A percentile compares a stretch with the other conserved stretches of the same genome.
phyloP scores from a whole-genome alignment of 2,797 vertebrate species.

The Oophaga sylvatica region DNA sequence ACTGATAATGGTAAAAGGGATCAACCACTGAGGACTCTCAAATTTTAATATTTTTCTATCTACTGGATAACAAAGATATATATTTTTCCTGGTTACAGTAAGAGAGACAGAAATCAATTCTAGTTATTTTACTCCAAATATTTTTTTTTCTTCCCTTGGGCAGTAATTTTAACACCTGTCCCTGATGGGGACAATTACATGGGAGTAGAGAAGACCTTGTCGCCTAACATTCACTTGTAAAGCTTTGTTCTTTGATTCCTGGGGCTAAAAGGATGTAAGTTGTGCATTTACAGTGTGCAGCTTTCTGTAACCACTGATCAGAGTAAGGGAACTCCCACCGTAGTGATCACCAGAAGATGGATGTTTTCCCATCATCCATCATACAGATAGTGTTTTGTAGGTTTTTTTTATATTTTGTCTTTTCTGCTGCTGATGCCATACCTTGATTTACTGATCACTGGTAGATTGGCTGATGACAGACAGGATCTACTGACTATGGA shows the following conservation, averaged over 20 bases:
- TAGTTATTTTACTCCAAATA: neutral
- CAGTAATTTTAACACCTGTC: slow-evolving; percentile 7
- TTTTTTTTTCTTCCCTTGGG: slow-evolving; percentile 19
- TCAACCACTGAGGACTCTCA: no score
- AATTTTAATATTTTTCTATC: no score
- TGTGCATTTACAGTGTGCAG: neutral
- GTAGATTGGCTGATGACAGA: no score
- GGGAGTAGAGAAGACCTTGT: neutral
- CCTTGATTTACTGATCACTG: no score
- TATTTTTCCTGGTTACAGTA: neutral
- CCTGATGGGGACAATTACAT: slow-evolving; percentile 30
- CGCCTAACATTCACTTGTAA: neutral
- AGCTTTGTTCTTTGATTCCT: slow-evolving; percentile 22
- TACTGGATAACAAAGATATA: no score
- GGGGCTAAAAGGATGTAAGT: slow-evolving; percentile 5
- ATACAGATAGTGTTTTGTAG: no score
- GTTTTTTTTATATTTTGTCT: no score
- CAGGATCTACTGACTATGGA: no score
- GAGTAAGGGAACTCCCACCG: neutral
- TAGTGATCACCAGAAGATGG: neutral
- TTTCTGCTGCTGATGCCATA: no score
- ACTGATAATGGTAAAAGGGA: no score
- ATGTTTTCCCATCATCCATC: neutral
- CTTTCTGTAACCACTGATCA: neutral
- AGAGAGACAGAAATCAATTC: neutral